A percentile compares a stretch with the other conserved stretches of the same genome.
These are phyloP conservation scores for Palythoa grandiflora DNA, from an alignment of 92 coral and sea anemone species.

Conservation along the genomic window DNA sequence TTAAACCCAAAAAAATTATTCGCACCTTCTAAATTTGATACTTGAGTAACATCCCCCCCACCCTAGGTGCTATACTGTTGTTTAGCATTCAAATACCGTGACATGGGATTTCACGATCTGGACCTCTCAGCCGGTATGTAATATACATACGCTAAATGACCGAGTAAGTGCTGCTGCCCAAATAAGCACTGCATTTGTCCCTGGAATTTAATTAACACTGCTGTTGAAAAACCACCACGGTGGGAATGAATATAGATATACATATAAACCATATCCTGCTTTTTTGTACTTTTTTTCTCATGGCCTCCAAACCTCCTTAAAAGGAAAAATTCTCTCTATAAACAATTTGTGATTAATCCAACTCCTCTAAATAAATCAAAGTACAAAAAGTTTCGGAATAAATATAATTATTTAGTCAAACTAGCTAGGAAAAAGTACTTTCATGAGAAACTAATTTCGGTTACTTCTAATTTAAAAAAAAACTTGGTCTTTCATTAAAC, in stretches of 20 bases:
- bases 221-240: background rate
- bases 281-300: conserved; percentile 13
- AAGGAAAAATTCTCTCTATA: conserved; percentile 25
- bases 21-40: too few relatives aligned
- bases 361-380: conserved; percentile 44
- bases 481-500: too few relatives aligned
- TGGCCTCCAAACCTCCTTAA: conserved; percentile 40
- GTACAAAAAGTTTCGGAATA: conserved; percentile 52
- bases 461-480: too few relatives aligned
- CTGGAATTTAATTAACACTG: background rate
- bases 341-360: conserved; percentile 42
- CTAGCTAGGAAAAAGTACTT: conserved; percentile 47
- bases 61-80: too few relatives aligned
- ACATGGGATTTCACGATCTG: too few relatives aligned
- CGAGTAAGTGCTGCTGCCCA: background rate
- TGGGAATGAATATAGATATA: background rate
- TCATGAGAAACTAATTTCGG: too few relatives aligned
- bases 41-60: too few relatives aligned
- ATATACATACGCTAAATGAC: too few relatives aligned
- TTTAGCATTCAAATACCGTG: too few relatives aligned
- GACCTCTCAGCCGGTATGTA: too few relatives aligned
- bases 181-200: conserved; percentile 2
- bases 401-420: conserved; percentile 46
- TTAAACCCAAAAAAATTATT: too few relatives aligned
- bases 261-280: conserved; percentile 1